Base-by-base conservation (phyloP, 2,888 invertebrate species). In the Ceraclea dissimilis region DNA sequence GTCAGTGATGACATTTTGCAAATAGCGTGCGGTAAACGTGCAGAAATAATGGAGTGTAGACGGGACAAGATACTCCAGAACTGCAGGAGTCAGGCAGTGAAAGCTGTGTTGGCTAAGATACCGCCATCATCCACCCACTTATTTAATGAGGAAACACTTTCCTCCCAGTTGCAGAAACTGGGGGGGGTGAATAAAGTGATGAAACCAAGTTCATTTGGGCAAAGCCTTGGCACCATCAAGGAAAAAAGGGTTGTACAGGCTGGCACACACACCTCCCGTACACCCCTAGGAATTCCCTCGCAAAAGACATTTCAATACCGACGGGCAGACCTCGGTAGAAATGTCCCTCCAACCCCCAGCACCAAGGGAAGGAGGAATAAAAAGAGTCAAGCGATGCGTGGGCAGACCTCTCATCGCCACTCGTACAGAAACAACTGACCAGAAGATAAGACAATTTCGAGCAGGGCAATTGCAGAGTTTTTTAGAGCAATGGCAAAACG, bases 351-450 rank as follows among this genome's bases (percentile, higher is more conserved):
- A 44, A 17, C 17, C 13, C n/a, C 17, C 6, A 44, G n/a, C 17
- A 44, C n/a, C 44, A 44, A 16, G 44, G 17, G 44, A 16, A 17
- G 17, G 44, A 17, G 44, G 16, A 16, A 16, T 11, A 17, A 44
- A 13, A 11, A 44, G 44, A 44, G 17, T 11, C 44, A 17, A 16
- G 44, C 16, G 16, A 44, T 17, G 13, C 13, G 44, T 11, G 44
- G 44, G 44, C 44, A 44, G 44, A 44, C 44, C 44, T 44, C 17
- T 44, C 44, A 17, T 44, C 16, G 44, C 44, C 17, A 44, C 44
- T 44, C 17, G 6, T 6, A 44, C 6, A 44, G 17, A 46, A 46
- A 20, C 39, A 39, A 39, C 5, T 39, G 39, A 39, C 13, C 8
- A 2, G 8, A 39, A 19, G 19, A 2, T 4, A 18, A 19, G 18